Evolutionary conservation across 2,113 vertebrate species (phyloP).

Genomic region (Vicugna pacos): DNA sequence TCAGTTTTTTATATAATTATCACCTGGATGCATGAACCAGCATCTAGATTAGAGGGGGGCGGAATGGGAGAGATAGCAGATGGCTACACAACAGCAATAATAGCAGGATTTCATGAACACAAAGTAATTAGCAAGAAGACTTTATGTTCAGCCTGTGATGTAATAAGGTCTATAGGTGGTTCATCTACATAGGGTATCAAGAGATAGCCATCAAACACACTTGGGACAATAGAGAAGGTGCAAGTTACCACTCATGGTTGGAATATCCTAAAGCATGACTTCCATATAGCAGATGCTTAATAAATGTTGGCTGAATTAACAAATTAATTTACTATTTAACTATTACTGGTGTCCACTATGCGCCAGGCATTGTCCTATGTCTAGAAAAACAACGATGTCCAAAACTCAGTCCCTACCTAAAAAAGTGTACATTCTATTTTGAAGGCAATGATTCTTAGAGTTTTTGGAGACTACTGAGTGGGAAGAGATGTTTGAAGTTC

Average conservation of each 20-base stretch:
- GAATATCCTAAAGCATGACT: not conserved
- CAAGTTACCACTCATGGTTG: not conserved
- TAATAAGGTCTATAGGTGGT: not conserved
- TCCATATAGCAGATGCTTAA: not conserved
- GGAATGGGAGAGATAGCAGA: not conserved
- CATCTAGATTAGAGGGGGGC: not conserved
- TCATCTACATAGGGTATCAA: not conserved
- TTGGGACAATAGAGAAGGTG: not conserved
- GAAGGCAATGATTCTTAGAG: not conserved
- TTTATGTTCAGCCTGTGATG: not conserved
- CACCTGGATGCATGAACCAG: not conserved
- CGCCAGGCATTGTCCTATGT: not conserved
- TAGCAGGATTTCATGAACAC: not conserved
- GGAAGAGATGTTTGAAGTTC: not conserved
- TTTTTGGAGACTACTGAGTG: not conserved
- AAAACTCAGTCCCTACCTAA: not conserved
- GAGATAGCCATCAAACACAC: not conserved
- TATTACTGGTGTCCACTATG: not conserved
- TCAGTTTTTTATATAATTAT: not conserved
- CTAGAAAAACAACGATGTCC: not conserved
- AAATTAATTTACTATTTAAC: not conserved
- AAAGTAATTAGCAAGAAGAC: not conserved
- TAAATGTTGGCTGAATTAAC: not conserved
- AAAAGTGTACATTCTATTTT: not conserved
- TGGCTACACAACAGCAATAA: not conserved